Base-by-base conservation (phyloP, 2,888 invertebrate species). In the Erebia ligea region DNA sequence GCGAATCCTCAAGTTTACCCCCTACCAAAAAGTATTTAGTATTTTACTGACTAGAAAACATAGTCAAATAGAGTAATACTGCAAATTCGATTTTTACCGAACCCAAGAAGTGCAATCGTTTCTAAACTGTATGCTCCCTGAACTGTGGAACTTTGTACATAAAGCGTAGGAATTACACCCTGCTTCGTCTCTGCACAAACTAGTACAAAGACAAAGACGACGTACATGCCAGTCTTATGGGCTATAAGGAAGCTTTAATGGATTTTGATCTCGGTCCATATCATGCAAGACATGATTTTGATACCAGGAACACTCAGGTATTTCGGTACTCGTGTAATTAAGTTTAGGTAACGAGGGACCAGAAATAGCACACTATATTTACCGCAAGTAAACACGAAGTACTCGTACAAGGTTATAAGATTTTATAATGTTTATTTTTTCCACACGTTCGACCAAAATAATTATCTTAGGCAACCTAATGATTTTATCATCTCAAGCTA, bases 131-230 rank as follows among this genome's bases (percentile, higher is more conserved):
- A 21, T 15, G 56, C 21, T 57, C 56, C 5, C 5, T 25, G 15
- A 21, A 25, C 25, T 25, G 56, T 25, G 56, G 56, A 3, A 58
- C 57, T 42, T 50, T 69, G 69, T 75, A 73, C 75, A 75, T 75
- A 74, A 72, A 75, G 67, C 73, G 70, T 67, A 62, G 73, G 66
- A 69, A 75, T 74, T 75, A 73, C 68, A 71, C 71, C 69, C 69
- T 57, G 67, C 69, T 63, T 58, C 21, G 56, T 57, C 25, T 57
- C 10, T 58, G 57, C 68, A 63, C 54, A 68, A 64, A 68, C 64
- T 58, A 71, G 25, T 63, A 68, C 71, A 71, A 71, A 71, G 64
- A 68, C 68, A 68, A 68, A 56, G 56, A 57, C 56, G 13, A 25
- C 56, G 21, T 25, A 56, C 56, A 13, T 5, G 6, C 1, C 5